phyloP scores from a whole-genome alignment of 2,797 vertebrate species.

The Bradypodion pumilum region DNA sequence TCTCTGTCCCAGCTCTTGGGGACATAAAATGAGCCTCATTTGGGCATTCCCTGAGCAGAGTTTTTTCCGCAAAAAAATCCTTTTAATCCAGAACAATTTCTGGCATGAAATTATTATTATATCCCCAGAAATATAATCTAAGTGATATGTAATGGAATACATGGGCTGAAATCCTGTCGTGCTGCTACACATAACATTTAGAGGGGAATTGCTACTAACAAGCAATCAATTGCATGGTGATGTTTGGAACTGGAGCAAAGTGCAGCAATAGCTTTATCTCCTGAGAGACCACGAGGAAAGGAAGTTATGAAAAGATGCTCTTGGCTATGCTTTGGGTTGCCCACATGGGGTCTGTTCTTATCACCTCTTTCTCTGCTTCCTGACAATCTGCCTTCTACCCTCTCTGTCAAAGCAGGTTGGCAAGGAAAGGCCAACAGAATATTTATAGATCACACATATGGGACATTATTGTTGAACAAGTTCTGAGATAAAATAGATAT shows the following conservation, averaged over 20 bases:
- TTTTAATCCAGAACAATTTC: no score
- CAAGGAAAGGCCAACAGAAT: no score
- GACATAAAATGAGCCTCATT: no score
- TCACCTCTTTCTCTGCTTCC: background rate
- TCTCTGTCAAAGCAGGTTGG: background rate
- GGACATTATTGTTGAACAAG: background rate
- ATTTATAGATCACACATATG: background rate
- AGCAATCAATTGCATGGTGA: background rate
- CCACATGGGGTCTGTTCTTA: background rate
- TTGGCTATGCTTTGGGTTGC: background rate
- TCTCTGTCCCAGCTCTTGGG: no score
- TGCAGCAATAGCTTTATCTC: background rate
- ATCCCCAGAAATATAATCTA: background rate
- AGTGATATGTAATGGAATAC: background rate
- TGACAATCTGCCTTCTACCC: background rate
- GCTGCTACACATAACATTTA: no score
- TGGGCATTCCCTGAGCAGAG: no score
- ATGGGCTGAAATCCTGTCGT: no score
- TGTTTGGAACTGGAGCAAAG: background rate
- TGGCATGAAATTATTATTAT: no score
- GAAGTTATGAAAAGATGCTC: background rate
- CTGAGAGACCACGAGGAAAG: no score
- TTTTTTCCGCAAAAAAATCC: no score
- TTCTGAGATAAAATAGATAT: background rate
- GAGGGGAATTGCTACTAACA: background rate